Evolutionary conservation across 2,113 vertebrate genomes (phyloP).

Genomic region (Periophthalmodon schlosseri): DNA sequence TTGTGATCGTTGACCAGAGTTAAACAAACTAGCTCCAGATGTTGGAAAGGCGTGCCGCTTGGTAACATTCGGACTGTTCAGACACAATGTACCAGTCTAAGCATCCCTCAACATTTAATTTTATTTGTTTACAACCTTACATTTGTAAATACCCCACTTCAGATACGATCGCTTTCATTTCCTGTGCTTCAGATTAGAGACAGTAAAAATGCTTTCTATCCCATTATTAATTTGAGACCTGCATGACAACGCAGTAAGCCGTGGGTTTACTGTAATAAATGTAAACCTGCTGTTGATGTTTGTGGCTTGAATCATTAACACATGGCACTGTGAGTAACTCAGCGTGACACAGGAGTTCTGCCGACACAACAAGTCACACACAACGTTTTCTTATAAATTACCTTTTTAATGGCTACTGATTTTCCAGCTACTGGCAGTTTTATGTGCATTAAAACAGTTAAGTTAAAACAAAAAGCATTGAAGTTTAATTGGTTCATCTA

Average conservation of each 20-base stretch:
- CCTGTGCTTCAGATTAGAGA: neutral
- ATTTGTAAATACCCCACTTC: neutral
- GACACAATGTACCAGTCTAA: neutral
- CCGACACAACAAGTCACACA: constrained; percentile 19
- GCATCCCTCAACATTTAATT: neutral
- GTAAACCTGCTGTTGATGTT: constrained; percentile 22
- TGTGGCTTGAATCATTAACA: constrained; percentile 40
- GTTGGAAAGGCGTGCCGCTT: too few relatives aligned
- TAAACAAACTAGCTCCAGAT: neutral
- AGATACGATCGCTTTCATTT: neutral
- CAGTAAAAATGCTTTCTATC: neutral
- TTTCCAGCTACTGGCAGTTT: constrained; percentile 27
- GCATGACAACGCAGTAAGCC: constrained; percentile 13
- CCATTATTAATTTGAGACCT: constrained; percentile 9
- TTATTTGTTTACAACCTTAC: neutral
- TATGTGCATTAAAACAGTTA: too few relatives aligned
- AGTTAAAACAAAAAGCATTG: neutral
- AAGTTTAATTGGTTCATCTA: neutral
- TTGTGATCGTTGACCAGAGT: neutral
- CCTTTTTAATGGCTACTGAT: constrained; percentile 39
- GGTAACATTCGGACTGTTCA: neutral
- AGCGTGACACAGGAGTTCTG: constrained; percentile 26
- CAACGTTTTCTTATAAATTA: constrained; percentile 16
- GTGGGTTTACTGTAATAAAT: constrained; percentile 19
- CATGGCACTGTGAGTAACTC: constrained; percentile 50